Percentiles rank a stretch among this genome's conserved stretches.
Evolutionary conservation across 2,797 vertebrate genomes (phyloP).

Genomic region (Macropodus opercularis): DNA sequence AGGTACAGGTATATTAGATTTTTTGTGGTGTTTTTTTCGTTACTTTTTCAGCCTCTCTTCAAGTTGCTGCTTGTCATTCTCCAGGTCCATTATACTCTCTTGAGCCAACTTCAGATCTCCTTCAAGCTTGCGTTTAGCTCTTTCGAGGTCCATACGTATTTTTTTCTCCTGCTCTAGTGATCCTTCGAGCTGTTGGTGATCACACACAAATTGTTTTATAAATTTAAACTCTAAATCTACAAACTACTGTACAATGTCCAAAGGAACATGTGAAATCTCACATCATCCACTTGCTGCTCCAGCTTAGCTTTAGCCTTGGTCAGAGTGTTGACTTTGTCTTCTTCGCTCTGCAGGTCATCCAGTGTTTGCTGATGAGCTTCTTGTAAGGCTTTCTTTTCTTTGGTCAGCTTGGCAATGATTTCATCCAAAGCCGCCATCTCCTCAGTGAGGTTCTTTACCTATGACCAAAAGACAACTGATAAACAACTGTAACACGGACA

Average conservation of each 20-base stretch:
- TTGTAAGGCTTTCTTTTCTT: constrained; percentile 88
- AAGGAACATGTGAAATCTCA: constrained; percentile 54
- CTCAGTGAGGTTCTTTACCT: constrained; percentile 89
- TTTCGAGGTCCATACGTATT: constrained; percentile 88
- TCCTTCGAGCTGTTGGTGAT: constrained; percentile 83
- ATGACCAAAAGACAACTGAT: background rate
- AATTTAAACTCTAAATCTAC: too few species aligned
- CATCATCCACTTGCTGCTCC: constrained; percentile 88
- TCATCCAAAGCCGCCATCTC: constrained; percentile 88
- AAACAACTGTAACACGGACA: background rate
- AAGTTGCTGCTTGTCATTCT: constrained; percentile 86
- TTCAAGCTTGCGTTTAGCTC: constrained; percentile 89
- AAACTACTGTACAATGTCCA: too few species aligned
- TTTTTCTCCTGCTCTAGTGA: constrained; percentile 93
- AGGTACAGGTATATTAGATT: too few species aligned
- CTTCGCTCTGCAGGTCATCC: constrained; percentile 88
- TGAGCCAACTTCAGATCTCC: constrained; percentile 87
- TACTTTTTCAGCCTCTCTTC: constrained; percentile 85
- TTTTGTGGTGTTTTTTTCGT: background rate
- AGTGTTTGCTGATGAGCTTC: constrained; percentile 88
- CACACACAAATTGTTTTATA: constrained; percentile 47
- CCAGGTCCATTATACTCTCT: constrained; percentile 90
- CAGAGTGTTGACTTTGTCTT: constrained; percentile 89
- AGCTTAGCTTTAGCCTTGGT: constrained; percentile 88
- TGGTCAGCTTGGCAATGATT: constrained; percentile 84